Conservation (phyloP, 2,113 vertebrate genomes). For the Sorex araneus region DNA sequence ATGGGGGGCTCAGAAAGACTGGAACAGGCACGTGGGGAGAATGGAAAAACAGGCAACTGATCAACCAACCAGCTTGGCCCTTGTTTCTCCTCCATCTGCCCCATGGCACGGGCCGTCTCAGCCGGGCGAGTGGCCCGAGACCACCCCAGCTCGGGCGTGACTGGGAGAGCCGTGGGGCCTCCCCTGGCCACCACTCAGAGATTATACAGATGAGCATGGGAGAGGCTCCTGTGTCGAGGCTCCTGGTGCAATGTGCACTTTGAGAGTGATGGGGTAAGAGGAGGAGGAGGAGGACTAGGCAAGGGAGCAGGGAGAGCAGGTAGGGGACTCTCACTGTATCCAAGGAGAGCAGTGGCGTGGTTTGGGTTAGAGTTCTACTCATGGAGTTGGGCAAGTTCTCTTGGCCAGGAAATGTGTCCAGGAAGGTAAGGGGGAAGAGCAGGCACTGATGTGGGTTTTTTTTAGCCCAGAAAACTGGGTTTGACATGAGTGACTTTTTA, state of each 20-base stretch:
- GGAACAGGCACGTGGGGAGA: no score
- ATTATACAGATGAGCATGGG: background rate
- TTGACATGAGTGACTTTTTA: background rate
- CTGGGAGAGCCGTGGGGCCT: no score
- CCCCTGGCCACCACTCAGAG: no score
- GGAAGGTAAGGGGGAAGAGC: background rate
- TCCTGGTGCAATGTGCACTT: background rate
- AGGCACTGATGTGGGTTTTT: background rate
- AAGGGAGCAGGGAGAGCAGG: background rate
- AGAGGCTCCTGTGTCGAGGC: no score
- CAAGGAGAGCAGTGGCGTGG: background rate
- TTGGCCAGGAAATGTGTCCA: background rate
- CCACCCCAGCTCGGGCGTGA: no score
- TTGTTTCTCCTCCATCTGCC: no score
- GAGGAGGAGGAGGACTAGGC: background rate
- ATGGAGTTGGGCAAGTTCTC: background rate
- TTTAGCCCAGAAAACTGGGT: no score
- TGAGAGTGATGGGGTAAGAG: background rate
- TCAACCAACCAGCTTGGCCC: no score
- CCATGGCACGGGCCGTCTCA: no score
- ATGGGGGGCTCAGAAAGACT: no score
- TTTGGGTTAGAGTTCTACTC: background rate
- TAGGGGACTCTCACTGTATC: background rate
- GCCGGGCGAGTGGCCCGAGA: no score
- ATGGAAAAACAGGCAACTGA: no score